Conservation (phyloP, 2,797 vertebrate species). For the Tenualosa thibaudeaui region DNA sequence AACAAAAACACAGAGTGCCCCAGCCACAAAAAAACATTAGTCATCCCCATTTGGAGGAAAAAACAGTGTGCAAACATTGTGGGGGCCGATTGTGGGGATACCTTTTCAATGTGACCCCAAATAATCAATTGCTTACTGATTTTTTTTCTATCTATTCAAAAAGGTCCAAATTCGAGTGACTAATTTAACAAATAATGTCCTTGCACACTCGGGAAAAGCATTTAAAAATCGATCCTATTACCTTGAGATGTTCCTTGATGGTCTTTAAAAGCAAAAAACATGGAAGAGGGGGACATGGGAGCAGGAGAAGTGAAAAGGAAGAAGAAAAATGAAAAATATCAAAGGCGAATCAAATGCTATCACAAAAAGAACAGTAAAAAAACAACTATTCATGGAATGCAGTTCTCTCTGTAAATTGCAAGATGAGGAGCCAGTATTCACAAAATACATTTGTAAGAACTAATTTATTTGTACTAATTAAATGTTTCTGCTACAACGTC, state of each 20-base stretch:
- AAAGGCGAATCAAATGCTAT: not conserved
- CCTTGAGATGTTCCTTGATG: constrained; percentile 80
- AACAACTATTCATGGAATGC: not conserved
- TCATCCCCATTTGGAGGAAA: not conserved
- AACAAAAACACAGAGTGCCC: not conserved
- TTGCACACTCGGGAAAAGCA: not conserved
- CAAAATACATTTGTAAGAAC: not conserved
- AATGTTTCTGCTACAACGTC: not conserved
- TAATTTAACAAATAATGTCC: not conserved
- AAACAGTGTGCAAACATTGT: not conserved
- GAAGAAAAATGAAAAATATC: not conserved
- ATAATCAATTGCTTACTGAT: not conserved
- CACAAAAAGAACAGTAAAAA: not conserved
- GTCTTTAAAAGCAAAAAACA: constrained; percentile 57
- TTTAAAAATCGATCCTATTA: constrained; percentile 56
- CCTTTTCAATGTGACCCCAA: not conserved
- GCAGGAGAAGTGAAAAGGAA: not conserved
- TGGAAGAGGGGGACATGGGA: constrained; percentile 38
- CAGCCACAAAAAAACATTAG: not conserved
- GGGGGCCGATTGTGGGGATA: not conserved
- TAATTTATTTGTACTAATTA: not conserved
- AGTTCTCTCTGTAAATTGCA: not conserved
- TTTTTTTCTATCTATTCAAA: not conserved
- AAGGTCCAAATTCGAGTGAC: not conserved
- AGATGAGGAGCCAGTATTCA: not conserved